These are phyloP conservation scores for Seira sanloemensis DNA, from an alignment of 2,888 invertebrate genomes.

Conservation along the genomic window DNA sequence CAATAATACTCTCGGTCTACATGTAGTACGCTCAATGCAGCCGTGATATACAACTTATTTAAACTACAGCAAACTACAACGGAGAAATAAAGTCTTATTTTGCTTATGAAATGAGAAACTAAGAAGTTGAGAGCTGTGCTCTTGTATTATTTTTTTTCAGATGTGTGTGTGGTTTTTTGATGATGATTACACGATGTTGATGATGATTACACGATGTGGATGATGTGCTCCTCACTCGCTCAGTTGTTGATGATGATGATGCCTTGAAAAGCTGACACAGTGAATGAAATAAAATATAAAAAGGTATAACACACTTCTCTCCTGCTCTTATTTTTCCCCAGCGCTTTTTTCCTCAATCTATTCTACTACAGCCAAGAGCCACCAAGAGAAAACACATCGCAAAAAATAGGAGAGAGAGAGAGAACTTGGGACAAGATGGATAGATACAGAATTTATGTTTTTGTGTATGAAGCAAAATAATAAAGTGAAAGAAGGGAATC, in stretches of 20 bases:
- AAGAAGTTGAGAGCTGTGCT: conserved; percentile 13
- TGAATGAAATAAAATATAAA: conserved; percentile 57
- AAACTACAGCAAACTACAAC: conserved; percentile 2
- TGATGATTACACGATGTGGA: conserved; percentile 50
- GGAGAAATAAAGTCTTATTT: conserved; percentile 13
- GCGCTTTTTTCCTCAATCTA: too few relatives aligned
- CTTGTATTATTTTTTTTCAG: conserved; percentile 23
- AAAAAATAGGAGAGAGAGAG: conserved; percentile 33
- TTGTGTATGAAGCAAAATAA: neutral
- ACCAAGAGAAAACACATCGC: neutral
- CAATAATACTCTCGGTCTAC: too few relatives aligned
- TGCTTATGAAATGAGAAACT: conserved; percentile 22
- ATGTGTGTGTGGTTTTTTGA: conserved; percentile 39
- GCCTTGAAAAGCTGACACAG: conserved; percentile 63
- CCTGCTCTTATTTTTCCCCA: neutral
- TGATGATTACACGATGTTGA: conserved; percentile 43
- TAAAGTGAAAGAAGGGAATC: conserved; percentile 67
- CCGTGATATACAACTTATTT: neutral
- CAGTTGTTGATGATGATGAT: conserved; percentile 57
- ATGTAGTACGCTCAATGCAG: too few relatives aligned
- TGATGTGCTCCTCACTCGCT: conserved; percentile 42
- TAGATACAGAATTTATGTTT: conserved; percentile 44
- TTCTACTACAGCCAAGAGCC: conserved; percentile 22
- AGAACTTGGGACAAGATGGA: too few relatives aligned
- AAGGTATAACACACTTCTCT: conserved; percentile 20